Conservation (phyloP, 2,113 vertebrate genomes). For the Calcarius ornatus region DNA sequence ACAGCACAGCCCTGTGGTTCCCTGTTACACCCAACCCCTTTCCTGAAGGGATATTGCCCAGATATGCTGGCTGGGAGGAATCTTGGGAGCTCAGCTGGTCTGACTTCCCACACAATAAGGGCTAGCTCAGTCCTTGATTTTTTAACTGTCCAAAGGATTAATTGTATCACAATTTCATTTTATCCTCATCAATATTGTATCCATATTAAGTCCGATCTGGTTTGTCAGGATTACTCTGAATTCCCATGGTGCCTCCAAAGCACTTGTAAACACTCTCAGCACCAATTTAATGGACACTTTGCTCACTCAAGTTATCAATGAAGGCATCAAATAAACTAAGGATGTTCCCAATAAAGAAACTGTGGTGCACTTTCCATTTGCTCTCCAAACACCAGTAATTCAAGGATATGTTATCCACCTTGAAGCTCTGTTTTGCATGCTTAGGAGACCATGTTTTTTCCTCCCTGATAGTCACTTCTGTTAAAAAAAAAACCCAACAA, state of each 20-base stretch:
- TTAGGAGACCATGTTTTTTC: neutral
- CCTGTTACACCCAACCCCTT: neutral
- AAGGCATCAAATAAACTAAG: neutral
- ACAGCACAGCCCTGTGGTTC: neutral
- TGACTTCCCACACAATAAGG: neutral
- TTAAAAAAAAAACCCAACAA: neutral
- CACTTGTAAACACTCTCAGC: conserved; percentile 23
- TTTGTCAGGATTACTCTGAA: conserved; percentile 5
- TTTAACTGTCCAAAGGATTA: neutral
- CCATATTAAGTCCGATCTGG: neutral
- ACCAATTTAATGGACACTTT: neutral
- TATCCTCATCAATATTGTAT: neutral
- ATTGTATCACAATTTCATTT: neutral
- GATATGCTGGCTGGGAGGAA: neutral
- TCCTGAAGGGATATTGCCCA: neutral
- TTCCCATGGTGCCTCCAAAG: neutral
- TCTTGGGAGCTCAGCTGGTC: neutral
- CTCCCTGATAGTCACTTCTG: neutral
- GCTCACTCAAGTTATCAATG: neutral
- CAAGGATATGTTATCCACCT: neutral
- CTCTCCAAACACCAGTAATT: neutral
- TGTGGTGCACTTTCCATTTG: rapidly evolving
- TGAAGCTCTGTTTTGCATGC: neutral
- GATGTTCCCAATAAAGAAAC: neutral
- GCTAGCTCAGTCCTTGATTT: neutral